Evolutionary conservation across 2,113 vertebrate genomes (phyloP).

Genomic region (Gallinago undulata): DNA sequence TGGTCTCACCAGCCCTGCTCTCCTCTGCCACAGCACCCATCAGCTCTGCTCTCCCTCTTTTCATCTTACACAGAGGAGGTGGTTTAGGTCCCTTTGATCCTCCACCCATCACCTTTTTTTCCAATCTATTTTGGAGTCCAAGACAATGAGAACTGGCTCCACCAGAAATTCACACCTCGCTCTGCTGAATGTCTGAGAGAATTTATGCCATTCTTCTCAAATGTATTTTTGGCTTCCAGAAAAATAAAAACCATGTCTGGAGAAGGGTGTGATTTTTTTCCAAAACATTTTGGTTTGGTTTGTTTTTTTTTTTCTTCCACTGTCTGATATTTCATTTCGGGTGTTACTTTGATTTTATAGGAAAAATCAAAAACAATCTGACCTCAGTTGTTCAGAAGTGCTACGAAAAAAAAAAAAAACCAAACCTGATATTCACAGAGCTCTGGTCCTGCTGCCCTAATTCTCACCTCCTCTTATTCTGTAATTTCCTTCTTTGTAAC

Average conservation of each 20-base stretch:
- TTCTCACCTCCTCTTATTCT: constrained; percentile 65
- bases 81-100: neutral
- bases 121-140: neutral
- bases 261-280: neutral
- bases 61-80: neutral
- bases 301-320: neutral
- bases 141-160: neutral
- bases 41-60: neutral
- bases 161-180: neutral
- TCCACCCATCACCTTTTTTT: neutral
- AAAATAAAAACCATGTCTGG: neutral
- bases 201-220: neutral
- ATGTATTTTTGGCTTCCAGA: neutral
- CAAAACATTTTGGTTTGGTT: neutral
- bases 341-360: constrained; percentile 31
- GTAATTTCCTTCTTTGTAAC: constrained; percentile 57
- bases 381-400: constrained; percentile 54
- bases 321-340: constrained; percentile 40
- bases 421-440: neutral
- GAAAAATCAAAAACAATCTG: constrained; percentile 55
- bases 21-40: neutral
- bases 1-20: neutral
- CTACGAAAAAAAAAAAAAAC: neutral
- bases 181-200: neutral
- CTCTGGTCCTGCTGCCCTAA: constrained; percentile 54